Conservation (phyloP, 2,113 vertebrate species). For the Rissa tridactyla region DNA sequence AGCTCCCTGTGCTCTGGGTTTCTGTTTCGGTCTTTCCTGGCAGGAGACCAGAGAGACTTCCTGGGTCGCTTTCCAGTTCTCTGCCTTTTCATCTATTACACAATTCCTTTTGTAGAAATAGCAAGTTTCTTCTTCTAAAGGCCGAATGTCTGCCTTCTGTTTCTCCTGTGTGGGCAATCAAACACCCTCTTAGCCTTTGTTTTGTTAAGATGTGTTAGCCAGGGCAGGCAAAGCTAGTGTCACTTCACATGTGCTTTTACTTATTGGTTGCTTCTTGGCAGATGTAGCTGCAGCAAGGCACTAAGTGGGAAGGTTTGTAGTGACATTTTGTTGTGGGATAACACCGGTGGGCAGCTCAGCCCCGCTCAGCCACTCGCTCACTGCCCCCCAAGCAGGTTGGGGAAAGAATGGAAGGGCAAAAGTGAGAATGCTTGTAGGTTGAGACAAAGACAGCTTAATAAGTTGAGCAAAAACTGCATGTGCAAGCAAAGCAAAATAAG, state of each 20-base stretch:
- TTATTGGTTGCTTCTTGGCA: neutral
- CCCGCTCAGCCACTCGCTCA: accelerated
- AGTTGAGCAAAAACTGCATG: neutral
- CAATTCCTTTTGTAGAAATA: neutral
- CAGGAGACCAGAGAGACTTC: neutral
- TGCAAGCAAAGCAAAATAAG: neutral
- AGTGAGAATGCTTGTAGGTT: neutral
- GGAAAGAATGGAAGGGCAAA: neutral
- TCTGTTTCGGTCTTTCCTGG: neutral
- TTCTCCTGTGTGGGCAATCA: neutral
- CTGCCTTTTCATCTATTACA: neutral
- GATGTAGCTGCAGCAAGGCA: neutral
- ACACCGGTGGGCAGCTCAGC: neutral
- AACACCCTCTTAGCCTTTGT: neutral
- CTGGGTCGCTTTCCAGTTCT: neutral
- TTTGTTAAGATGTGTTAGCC: neutral
- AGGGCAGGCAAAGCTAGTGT: neutral
- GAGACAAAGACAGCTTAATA: neutral
- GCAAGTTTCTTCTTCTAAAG: neutral
- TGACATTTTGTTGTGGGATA: neutral
- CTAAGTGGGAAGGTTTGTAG: neutral
- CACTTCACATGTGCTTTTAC: neutral
- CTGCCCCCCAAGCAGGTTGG: neutral
- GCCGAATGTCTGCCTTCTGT: neutral
- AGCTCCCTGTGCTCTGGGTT: neutral